Evolutionary conservation across 2,113 vertebrate genomes (phyloP).

Genomic region (Nibea coibor): DNA sequence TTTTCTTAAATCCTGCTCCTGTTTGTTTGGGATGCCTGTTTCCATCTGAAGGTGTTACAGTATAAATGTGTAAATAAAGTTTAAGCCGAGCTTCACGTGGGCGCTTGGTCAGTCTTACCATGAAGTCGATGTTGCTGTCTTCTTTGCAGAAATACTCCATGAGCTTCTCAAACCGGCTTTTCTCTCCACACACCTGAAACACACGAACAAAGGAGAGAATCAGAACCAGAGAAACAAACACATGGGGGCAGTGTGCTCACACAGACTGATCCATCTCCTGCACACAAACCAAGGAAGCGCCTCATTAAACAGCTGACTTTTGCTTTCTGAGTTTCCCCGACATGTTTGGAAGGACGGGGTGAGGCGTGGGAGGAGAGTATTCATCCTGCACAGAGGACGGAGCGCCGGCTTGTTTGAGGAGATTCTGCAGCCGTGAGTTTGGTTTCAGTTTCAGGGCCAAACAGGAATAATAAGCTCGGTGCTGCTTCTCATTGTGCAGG

Average conservation of each 20-base stretch:
- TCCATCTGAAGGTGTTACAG: too few species aligned
- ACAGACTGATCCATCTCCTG: neutral
- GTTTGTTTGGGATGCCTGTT: too few species aligned
- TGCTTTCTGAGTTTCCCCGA: too few species aligned
- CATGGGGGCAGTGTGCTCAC: slow-evolving; percentile 65
- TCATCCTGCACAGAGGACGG: neutral
- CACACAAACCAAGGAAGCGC: too few species aligned
- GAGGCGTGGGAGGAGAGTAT: too few species aligned
- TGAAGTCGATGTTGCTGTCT: slow-evolving; percentile 95
- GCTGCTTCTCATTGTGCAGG: neutral
- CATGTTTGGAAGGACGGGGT: too few species aligned
- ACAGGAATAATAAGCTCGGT: neutral
- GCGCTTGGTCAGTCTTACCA: slow-evolving; percentile 83
- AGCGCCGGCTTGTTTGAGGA: neutral
- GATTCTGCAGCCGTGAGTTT: too few species aligned
- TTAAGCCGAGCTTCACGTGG: neutral
- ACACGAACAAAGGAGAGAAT: too few species aligned
- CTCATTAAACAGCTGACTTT: too few species aligned
- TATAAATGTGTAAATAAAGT: too few species aligned
- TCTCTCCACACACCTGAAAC: slow-evolving; percentile 87
- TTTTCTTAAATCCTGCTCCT: too few species aligned
- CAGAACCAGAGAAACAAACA: too few species aligned
- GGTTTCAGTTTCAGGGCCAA: slow-evolving; percentile 9
- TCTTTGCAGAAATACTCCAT: slow-evolving; percentile 95
- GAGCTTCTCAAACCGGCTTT: slow-evolving; percentile 87